These are phyloP conservation scores for Macrophya alboannulata DNA, from an alignment of 2,888 invertebrate genomes.

Conservation along the genomic window DNA sequence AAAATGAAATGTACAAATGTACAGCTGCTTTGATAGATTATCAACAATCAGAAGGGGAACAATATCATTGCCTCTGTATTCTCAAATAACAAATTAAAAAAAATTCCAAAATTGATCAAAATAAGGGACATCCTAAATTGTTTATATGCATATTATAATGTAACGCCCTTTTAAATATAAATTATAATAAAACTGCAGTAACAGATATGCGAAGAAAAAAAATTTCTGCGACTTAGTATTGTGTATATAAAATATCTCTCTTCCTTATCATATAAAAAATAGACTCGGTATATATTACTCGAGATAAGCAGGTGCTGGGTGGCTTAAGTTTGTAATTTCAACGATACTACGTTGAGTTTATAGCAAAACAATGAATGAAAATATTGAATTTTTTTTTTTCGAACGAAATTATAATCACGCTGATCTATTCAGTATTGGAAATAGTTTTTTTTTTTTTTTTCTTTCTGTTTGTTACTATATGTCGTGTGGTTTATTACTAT, in stretches of 20 bases:
- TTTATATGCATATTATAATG: not conserved
- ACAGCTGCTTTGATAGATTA: not conserved
- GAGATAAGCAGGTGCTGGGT: constrained; percentile 51
- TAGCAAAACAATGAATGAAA: constrained; percentile 25
- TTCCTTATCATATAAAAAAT: constrained; percentile 52
- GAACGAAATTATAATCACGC: not conserved
- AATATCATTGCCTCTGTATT: not conserved
- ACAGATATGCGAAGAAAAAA: constrained; percentile 6
- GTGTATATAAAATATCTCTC: constrained; percentile 48
- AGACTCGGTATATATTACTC: constrained; percentile 41
- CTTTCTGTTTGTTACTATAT: no score
- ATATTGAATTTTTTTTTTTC: not conserved
- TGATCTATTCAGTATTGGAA: not conserved
- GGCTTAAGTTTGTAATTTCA: constrained; percentile 15
- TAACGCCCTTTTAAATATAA: not conserved
- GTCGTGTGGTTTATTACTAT: not conserved
- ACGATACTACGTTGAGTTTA: not conserved
- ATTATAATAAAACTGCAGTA: constrained; percentile 5
- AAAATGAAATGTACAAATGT: constrained; percentile 19
- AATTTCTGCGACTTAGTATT: not conserved
- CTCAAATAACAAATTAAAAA: not conserved
- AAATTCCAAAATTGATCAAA: not conserved
- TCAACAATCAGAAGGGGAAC: not conserved
- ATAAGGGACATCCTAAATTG: no score
- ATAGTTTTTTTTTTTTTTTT: not conserved